Conservation (phyloP, 2,797 vertebrate genomes). For the Poeciliopsis infans region DNA sequence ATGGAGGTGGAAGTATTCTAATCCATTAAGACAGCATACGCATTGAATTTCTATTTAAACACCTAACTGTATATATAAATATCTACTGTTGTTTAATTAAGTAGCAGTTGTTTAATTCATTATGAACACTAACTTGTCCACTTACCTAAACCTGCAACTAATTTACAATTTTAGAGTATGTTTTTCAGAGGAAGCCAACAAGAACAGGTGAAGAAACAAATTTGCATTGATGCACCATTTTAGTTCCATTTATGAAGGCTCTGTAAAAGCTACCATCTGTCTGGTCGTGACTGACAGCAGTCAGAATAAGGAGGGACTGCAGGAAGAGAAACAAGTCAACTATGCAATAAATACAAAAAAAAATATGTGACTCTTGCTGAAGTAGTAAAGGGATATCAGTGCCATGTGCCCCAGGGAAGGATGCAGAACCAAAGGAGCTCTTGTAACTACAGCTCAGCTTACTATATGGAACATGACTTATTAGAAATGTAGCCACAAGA, state of each 20-base stretch:
- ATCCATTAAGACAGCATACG: conserved; percentile 20
- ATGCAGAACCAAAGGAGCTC: conserved; percentile 27
- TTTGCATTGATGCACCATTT: conserved; percentile 32
- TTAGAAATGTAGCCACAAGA: conserved; percentile 49
- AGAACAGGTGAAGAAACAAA: conserved; percentile 20
- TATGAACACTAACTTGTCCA: background rate
- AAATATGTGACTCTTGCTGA: conserved; percentile 3
- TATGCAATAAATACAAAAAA: conserved; percentile 2
- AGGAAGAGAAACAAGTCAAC: background rate
- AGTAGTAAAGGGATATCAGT: conserved; percentile 5
- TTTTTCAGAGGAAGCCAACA: conserved; percentile 13
- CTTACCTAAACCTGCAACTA: conserved; percentile 1
- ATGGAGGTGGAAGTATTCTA: conserved; percentile 19
- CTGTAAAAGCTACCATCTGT: conserved; percentile 38
- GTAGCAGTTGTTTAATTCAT: background rate
- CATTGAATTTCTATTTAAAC: background rate
- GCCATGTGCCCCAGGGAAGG: conserved; percentile 25
- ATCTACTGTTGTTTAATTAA: background rate
- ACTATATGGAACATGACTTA: conserved; percentile 47
- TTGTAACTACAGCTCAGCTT: conserved; percentile 39
- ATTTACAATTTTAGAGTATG: background rate
- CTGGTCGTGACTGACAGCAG: conserved; percentile 43
- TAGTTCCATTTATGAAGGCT: conserved; percentile 21
- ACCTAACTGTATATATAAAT: conserved; percentile 3
- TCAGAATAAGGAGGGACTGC: conserved; percentile 8